phyloP scores from a whole-genome alignment of 2,888 invertebrate genomes.

The Lacanobia wlatinum region DNA sequence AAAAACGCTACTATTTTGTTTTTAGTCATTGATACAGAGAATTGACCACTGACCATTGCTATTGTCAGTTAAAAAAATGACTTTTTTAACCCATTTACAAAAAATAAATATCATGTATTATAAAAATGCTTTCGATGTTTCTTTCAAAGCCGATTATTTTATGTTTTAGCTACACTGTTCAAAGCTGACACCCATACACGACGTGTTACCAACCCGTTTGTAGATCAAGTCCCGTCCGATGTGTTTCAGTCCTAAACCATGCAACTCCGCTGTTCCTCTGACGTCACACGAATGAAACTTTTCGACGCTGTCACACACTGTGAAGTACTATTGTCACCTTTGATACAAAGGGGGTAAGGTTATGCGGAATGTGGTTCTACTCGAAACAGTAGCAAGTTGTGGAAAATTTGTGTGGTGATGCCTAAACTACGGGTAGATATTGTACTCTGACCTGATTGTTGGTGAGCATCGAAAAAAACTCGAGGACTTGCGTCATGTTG shows the following conservation, averaged over 20 bases:
- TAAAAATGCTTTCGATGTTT: too few relatives aligned
- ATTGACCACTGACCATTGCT: too few relatives aligned
- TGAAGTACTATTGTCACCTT: slow-evolving; percentile 22
- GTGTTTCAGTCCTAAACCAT: not conserved
- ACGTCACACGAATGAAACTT: not conserved
- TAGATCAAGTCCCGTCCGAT: too few relatives aligned
- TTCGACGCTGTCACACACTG: not conserved
- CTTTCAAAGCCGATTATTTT: too few relatives aligned
- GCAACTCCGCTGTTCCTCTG: not conserved
- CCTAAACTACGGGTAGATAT: not conserved
- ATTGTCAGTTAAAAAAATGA: too few relatives aligned
- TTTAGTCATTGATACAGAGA: too few relatives aligned
- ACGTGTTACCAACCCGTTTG: not conserved
- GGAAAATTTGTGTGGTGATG: not conserved
- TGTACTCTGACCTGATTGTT: not conserved
- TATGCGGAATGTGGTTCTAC: slow-evolving; percentile 10
- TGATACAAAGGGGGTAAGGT: slow-evolving; percentile 13
- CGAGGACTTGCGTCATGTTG: not conserved
- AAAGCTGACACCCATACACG: too few relatives aligned
- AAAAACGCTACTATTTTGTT: too few relatives aligned
- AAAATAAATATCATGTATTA: too few relatives aligned
- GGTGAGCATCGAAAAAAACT: too few relatives aligned
- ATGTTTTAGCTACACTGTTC: too few relatives aligned
- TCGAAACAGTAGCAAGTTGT: not conserved
- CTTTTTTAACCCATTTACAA: too few relatives aligned